Evolutionary conservation across 2,888 invertebrate species (phyloP).

Genomic region (Spialia ferax): DNA sequence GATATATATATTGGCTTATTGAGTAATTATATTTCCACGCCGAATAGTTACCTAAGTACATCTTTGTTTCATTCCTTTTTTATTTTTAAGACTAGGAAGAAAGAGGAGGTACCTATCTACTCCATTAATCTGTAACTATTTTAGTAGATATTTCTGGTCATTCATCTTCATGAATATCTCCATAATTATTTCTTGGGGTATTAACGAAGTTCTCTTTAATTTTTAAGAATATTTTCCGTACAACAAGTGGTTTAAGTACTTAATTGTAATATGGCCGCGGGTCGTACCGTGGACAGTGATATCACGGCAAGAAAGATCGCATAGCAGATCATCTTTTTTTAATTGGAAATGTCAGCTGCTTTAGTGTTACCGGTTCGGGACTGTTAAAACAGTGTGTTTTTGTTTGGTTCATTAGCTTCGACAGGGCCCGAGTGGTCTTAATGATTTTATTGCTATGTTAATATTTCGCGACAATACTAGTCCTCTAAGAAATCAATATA

Average conservation of each 20-base stretch:
- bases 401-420: slow-evolving; percentile 67
- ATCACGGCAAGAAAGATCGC: slow-evolving; percentile 55
- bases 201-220: too few relatives aligned
- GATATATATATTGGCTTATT: too few relatives aligned
- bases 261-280: slow-evolving; percentile 39
- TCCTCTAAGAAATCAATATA: slow-evolving; percentile 5
- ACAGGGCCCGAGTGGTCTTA: slow-evolving; percentile 40
- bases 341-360: slow-evolving; percentile 78
- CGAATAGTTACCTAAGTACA: too few relatives aligned
- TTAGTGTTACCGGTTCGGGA: slow-evolving; percentile 71
- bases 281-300: slow-evolving; percentile 44
- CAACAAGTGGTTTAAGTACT: slow-evolving; percentile 7
- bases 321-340: slow-evolving; percentile 68
- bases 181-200: too few relatives aligned
- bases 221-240: background rate
- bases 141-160: too few relatives aligned
- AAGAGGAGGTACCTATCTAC: too few relatives aligned
- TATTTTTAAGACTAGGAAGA: too few relatives aligned
- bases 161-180: too few relatives aligned
- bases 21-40: too few relatives aligned
- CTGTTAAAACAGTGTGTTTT: slow-evolving; percentile 61
- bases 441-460: slow-evolving; percentile 30
- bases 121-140: too few relatives aligned
- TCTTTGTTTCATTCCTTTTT: too few relatives aligned
- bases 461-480: slow-evolving; percentile 33